phyloP scores from a whole-genome alignment of 2,113 vertebrate species.

The Argyrosomus japonicus region DNA sequence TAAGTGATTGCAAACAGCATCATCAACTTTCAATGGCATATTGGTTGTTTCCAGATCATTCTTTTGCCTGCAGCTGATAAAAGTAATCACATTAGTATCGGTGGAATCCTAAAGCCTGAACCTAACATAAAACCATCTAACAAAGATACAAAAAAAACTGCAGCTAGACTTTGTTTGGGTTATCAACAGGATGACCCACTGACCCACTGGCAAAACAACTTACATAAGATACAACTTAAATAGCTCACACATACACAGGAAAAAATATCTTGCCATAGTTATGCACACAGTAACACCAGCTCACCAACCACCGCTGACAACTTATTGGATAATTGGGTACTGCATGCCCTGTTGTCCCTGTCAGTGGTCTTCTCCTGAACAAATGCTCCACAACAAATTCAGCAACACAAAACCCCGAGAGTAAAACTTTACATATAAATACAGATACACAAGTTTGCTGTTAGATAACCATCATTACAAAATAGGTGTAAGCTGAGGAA shows the following conservation, averaged over 20 bases:
- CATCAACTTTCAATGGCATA: neutral
- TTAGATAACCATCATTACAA: no score
- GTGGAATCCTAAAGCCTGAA: neutral
- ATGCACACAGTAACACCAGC: neutral
- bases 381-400: constrained; percentile 36
- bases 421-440: neutral
- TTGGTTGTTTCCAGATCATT: neutral
- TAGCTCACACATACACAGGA: constrained; percentile 18
- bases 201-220: constrained; percentile 36
- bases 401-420: constrained; percentile 22
- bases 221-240: constrained; percentile 31
- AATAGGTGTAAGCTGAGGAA: no score
- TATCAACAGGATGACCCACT: constrained; percentile 27
- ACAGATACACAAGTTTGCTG: neutral
- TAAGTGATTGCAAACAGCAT: neutral
- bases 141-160: constrained; percentile 26
- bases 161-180: constrained; percentile 25
- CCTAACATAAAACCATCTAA: constrained; percentile 21
- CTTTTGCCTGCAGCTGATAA: neutral
- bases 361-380: constrained; percentile 24
- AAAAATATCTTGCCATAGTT: constrained; percentile 25
- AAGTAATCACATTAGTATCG: neutral
- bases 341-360: constrained; percentile 15
- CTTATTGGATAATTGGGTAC: constrained; percentile 50
- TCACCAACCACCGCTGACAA: constrained; percentile 35